Evolutionary conservation across 2,888 invertebrate species (phyloP), one percentile per base, ranked within the genome.

Genomic region (Diabrotica balteata): DNA sequence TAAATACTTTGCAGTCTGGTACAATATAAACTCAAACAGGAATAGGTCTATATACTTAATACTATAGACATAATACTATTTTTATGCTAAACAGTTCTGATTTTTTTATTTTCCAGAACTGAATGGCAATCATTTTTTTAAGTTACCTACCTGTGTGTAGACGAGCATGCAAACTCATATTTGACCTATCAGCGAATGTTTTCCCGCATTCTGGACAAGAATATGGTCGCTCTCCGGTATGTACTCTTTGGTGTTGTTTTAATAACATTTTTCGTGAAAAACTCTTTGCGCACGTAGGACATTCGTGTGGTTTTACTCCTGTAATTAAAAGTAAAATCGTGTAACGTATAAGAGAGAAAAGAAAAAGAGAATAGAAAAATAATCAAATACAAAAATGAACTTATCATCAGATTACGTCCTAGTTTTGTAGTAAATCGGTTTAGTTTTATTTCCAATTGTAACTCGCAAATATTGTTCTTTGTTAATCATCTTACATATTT

Each of bases 181-280:
- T 94, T 72, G 93, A 93, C 68, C 94, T 86, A 82, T 94, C 94
- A 0, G 93, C 93, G 78, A 94, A 94, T 3, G 92, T 90, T 82
- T 93, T 93, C 73, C 91, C 91, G 78, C 93, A 94, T 75, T 92
- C 91, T 43, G 91, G 87, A 80, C 93, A 94, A 59, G 90, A 89
- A 83, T 93, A 93, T 0, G 93, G 94, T 69, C 93, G 88, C 82
- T 93, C 93, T 2, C 93, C 93, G 4, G 91, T 93, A 80, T 94
- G 94, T 2, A 93, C 93, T 32, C 94, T 87, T 81, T 92, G 89
- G 80, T 94, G 94, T 80, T 94, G 94, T 80, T 93, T 93, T 67
- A 94, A 84, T 0, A 94, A 84, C 93, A 94, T 94, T 85, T 94
- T 94, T 45, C 94, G 86, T 0, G 93, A 93, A 80, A 93, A 93